These are phyloP conservation scores for Saturnia japonica DNA, from an alignment of 2,888 invertebrate species.

Conservation along the genomic window DNA sequence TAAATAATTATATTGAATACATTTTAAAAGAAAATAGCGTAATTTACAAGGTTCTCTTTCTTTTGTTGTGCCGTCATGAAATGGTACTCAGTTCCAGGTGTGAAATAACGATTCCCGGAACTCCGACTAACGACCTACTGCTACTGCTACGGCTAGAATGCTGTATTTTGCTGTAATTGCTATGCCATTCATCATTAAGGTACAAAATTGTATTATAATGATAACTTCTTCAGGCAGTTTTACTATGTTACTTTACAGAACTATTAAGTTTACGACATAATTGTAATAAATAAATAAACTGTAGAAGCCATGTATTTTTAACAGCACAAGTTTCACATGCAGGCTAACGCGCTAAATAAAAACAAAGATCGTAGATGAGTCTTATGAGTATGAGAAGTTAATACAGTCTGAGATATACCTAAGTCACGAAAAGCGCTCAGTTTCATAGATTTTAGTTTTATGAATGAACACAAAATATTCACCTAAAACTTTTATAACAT, in stretches of 20 bases:
- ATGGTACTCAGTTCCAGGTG: background rate
- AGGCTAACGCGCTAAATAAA: background rate
- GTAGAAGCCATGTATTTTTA: too few species aligned
- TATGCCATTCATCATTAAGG: background rate
- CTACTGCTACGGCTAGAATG: slow-evolving; percentile 6
- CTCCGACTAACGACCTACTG: slow-evolving; percentile 1
- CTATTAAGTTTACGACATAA: background rate
- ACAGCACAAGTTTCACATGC: too few species aligned
- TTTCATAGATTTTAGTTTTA: background rate
- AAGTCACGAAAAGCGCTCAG: background rate
- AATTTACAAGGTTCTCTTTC: background rate
- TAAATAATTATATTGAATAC: background rate
- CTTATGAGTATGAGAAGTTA: background rate
- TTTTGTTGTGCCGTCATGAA: background rate
- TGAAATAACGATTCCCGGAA: slow-evolving; percentile 6
- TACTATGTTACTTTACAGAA: background rate
- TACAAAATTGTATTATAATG: background rate
- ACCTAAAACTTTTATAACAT: background rate
- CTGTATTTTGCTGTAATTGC: slow-evolving; percentile 6
- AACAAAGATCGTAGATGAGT: background rate
- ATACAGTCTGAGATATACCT: background rate
- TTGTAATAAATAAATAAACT: too few species aligned
- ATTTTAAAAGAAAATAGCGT: background rate
- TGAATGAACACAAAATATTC: background rate
- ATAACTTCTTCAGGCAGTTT: background rate